These are phyloP conservation scores for Trachythela sp. DNA, from an alignment of 64 coral and sea anemone species.

Conservation along the genomic window DNA sequence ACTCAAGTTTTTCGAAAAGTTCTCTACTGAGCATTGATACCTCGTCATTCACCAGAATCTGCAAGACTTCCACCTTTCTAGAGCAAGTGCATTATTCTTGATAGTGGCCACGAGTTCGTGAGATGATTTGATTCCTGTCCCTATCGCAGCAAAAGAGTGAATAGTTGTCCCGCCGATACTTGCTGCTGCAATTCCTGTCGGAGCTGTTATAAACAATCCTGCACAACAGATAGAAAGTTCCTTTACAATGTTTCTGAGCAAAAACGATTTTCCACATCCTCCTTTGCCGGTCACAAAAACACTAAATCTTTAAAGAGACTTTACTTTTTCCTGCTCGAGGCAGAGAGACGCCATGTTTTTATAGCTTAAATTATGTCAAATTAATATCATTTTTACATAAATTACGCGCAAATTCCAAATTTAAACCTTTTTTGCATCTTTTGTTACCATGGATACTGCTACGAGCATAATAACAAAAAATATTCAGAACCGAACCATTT, in stretches of 20 bases:
- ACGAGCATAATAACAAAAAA: no score
- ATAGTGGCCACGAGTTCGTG: slow-evolving; percentile 31
- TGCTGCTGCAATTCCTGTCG: slow-evolving; percentile 18
- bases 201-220: background rate
- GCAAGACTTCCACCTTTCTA: slow-evolving; percentile 23
- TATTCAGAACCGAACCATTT: no score
- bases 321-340: no score
- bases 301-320: no score
- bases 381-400: no score
- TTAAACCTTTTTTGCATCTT: no score
- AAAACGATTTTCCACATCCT: slow-evolving; percentile 42
- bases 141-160: slow-evolving; percentile 45
- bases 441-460: no score
- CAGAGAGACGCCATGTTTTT: no score
- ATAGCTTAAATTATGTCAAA: no score
- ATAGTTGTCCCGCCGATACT: slow-evolving; percentile 29
- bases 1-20: slow-evolving; percentile 22
- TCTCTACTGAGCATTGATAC: slow-evolving; percentile 18
- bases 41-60: slow-evolving; percentile 30
- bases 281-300: slow-evolving; percentile 40
- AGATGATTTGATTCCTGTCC: background rate
- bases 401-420: no score
- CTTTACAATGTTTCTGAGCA: slow-evolving; percentile 30
- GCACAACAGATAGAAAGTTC: background rate
- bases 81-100: background rate